Evolutionary conservation across 1,140 invertebrate species (phyloP).

Genomic region (Papilio xuthus): DNA sequence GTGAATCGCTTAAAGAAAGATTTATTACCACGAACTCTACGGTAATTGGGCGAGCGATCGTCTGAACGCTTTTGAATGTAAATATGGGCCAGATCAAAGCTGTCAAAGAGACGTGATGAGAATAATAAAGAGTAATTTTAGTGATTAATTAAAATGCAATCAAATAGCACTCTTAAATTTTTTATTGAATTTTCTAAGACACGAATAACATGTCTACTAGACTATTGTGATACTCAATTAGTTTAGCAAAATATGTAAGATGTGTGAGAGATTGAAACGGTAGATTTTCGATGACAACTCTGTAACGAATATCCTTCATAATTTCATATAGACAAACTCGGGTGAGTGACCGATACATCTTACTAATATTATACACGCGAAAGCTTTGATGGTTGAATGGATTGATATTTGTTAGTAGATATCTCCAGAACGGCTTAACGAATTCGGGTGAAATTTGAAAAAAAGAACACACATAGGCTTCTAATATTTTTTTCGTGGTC

Average conservation of each 20-base stretch:
- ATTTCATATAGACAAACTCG: too few relatives aligned
- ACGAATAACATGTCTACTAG: neutral
- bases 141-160: slow-evolving; percentile 31
- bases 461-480: too few relatives aligned
- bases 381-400: too few relatives aligned
- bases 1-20: slow-evolving; percentile 45
- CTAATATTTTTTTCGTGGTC: too few relatives aligned
- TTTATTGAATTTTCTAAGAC: neutral
- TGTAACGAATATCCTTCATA: too few relatives aligned
- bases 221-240: neutral
- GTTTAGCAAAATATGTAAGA: neutral
- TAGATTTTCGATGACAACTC: too few relatives aligned
- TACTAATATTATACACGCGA: too few relatives aligned
- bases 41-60: slow-evolving; percentile 47
- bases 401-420: too few relatives aligned
- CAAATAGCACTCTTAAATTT: neutral
- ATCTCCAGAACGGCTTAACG: too few relatives aligned
- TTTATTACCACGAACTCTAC: slow-evolving; percentile 47
- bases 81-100: slow-evolving; percentile 33
- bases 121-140: slow-evolving; percentile 35
- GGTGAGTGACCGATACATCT: too few relatives aligned
- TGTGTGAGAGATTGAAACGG: neutral
- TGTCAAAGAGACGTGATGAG: slow-evolving; percentile 25
- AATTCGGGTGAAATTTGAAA: too few relatives aligned
- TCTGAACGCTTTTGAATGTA: slow-evolving; percentile 42